These are phyloP conservation scores for Rhinoraja longicauda DNA, from an alignment of 2,797 vertebrate genomes.

Conservation along the genomic window DNA sequence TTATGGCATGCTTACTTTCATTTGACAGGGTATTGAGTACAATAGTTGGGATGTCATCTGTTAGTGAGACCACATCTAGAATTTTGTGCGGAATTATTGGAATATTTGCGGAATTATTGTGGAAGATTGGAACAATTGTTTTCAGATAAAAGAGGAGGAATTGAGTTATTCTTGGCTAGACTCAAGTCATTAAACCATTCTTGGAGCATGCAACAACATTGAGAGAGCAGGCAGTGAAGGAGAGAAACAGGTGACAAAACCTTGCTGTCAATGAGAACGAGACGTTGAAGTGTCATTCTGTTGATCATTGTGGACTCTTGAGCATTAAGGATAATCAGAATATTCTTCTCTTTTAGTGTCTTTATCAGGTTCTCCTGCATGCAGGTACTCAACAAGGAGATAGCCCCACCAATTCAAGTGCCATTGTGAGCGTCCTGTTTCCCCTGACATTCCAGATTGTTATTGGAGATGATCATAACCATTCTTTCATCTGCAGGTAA, in stretches of 20 bases:
- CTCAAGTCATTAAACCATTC: background rate
- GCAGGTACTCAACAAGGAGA: background rate
- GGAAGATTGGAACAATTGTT: no score
- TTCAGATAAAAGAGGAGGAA: background rate
- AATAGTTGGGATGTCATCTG: no score
- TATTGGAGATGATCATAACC: background rate
- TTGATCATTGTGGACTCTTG: background rate
- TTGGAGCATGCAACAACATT: background rate
- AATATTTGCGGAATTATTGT: no score
- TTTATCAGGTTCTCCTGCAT: background rate
- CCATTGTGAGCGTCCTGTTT: background rate
- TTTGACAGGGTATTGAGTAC: no score
- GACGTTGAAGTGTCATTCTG: background rate
- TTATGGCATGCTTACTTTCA: no score
- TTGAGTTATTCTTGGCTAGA: background rate
- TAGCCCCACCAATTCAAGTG: background rate
- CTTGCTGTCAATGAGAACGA: background rate
- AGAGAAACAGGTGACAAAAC: background rate
- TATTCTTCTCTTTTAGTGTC: background rate
- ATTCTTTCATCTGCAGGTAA: slow-evolving; percentile 3
- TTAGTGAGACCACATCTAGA: no score
- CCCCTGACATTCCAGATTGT: background rate
- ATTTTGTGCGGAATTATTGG: no score
- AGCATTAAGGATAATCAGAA: background rate
- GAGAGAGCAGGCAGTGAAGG: background rate